Conservation (phyloP, 1,140 invertebrate species). For the Dreissena rostriformis region DNA sequence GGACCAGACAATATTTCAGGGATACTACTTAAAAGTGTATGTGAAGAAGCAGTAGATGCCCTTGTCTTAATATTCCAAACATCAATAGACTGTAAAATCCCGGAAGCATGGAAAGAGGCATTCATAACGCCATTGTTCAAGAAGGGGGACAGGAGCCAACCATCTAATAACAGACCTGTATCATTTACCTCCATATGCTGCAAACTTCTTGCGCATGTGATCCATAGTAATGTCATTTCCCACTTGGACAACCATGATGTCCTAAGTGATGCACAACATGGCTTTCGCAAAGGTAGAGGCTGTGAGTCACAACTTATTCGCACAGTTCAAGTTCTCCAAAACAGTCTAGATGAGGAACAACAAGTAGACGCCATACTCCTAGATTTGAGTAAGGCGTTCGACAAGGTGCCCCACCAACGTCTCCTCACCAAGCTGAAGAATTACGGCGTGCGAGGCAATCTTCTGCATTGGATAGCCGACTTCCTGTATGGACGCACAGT, state of each 20-base stretch:
- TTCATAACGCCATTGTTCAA: background rate
- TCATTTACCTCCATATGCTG: background rate
- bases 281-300: background rate
- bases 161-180: background rate
- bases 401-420: conserved; percentile 4
- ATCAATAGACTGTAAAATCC: background rate
- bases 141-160: background rate
- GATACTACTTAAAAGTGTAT: background rate
- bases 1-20: background rate
- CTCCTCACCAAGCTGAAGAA: background rate
- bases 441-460: background rate
- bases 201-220: background rate
- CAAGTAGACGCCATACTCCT: background rate
- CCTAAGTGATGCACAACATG: background rate
- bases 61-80: background rate
- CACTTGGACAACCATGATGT: background rate
- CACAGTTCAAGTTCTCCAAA: background rate
- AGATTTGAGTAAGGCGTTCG: background rate
- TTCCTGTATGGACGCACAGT: background rate
- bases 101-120: background rate
- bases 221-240: background rate
- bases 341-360: background rate
- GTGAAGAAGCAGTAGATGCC: background rate
- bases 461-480: background rate
- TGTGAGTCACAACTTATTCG: background rate